A percentile compares a stretch with the other conserved stretches of the same genome.
These are phyloP conservation scores for Euwallacea similis DNA, from an alignment of 1,140 invertebrate genomes.

Conservation along the genomic window DNA sequence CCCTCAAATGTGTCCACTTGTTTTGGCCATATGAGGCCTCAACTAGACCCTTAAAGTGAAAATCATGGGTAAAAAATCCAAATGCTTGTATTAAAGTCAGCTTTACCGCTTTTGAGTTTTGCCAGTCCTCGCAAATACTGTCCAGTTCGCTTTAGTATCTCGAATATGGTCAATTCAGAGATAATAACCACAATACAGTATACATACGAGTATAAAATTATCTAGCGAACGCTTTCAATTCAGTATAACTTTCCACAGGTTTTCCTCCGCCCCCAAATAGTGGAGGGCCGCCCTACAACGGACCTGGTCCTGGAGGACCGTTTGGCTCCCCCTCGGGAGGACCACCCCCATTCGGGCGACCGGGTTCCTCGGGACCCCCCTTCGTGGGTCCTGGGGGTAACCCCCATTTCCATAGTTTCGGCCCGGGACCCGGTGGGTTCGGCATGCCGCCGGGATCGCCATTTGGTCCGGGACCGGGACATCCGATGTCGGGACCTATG, in stretches of 20 bases:
- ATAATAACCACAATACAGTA: too few relatives aligned
- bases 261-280: slow-evolving; percentile 67
- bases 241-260: slow-evolving; percentile 49
- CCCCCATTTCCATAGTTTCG: slow-evolving; percentile 66
- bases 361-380: slow-evolving; percentile 69
- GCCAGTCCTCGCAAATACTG: too few relatives aligned
- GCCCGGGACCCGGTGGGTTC: slow-evolving; percentile 65
- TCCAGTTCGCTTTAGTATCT: too few relatives aligned
- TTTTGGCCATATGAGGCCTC: too few relatives aligned
- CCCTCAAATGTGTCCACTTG: too few relatives aligned
- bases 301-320: slow-evolving; percentile 60
- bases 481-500: slow-evolving; percentile 64
- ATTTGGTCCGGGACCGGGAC: slow-evolving; percentile 64
- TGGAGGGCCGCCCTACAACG: slow-evolving; percentile 65
- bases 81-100: too few relatives aligned
- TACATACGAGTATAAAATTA: too few relatives aligned
- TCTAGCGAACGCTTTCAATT: not conserved
- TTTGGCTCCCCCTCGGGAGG: slow-evolving; percentile 68
- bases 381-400: slow-evolving; percentile 65
- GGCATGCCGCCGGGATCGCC: slow-evolving; percentile 71
- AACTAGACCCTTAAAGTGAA: too few relatives aligned
- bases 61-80: too few relatives aligned
- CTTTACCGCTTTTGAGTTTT: too few relatives aligned
- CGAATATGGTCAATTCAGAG: too few relatives aligned
- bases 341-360: slow-evolving; percentile 65